Evolutionary conservation across 2,797 vertebrate species (phyloP), one percentile per base, ranked within the genome.

Genomic region (Manis javanica): DNA sequence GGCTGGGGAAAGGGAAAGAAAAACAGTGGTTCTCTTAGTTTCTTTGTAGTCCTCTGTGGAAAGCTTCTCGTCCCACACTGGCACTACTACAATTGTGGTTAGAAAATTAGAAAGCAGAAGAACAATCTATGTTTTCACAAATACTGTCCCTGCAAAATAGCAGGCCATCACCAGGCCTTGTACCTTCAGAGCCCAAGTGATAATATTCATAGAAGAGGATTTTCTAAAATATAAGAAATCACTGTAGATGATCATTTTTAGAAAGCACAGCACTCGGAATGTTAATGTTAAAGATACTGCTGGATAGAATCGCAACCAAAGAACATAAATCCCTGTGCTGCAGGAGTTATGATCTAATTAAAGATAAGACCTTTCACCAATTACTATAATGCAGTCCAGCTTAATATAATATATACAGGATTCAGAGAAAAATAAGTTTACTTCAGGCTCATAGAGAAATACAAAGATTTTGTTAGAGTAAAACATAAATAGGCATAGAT

Each of bases 191-290:
- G 63, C 2, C 51, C 53, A 90, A 23, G 37, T 26, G 75, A 83
- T 26, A 39, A 87, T 72, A 29, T 34, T 8, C 59, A 37, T 31
- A 51, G 49, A 64, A 77, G 57, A 72, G 39, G 82, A 69, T 39
- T 87, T 79, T 83, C 66, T 77, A 64, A 71, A 95, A 55, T 81
- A 39, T 37, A 86, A 86, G 29, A 42, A 75, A 61, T 87, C 18
- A 71, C 12, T 31, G 8, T 82, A 59, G 10, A 18, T 61, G 39
- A 78, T 89, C 75, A 37, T 61, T n/a, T 81, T 23, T 83, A 82
- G 49, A 87, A 78, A 85, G 19, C 18, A 19, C 11, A 69, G 19
- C 7, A 64, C 23, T 82, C 85, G 51, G 34, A 49, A 75, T 90
- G 81, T 74, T 63, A 24, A 16, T 57, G 42, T 51, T 53, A 9